Evolutionary conservation across 2,888 invertebrate genomes (phyloP).

Genomic region (Parnassius smintheus): DNA sequence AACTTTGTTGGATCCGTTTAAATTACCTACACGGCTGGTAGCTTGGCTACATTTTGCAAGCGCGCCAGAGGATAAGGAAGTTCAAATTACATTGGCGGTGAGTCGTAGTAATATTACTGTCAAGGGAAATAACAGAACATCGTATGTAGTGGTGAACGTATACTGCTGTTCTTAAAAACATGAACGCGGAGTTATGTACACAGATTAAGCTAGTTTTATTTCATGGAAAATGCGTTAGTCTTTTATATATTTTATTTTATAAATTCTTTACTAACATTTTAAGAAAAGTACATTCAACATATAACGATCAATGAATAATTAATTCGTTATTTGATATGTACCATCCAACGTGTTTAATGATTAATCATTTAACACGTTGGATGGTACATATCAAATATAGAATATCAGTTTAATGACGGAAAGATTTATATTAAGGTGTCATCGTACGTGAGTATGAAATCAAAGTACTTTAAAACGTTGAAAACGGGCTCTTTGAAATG

Average conservation of each 20-base stretch:
- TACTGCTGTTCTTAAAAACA: slow-evolving; percentile 42
- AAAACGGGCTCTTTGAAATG: slow-evolving; percentile 56
- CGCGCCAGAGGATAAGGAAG: slow-evolving; percentile 44
- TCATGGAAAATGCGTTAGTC: neutral
- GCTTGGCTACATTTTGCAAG: slow-evolving; percentile 37
- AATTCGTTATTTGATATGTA: neutral
- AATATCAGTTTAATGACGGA: too few species aligned
- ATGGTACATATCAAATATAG: too few species aligned
- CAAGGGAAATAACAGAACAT: slow-evolving; percentile 69
- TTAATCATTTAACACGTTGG: too few species aligned
- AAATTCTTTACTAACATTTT: too few species aligned
- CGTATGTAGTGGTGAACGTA: slow-evolving; percentile 54
- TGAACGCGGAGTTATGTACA: slow-evolving; percentile 24
- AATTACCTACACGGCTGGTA: too few species aligned
- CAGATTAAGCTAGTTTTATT: neutral
- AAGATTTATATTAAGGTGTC: slow-evolving; percentile 7
- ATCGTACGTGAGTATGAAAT: slow-evolving; percentile 39
- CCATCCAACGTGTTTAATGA: neutral
- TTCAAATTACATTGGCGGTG: slow-evolving; percentile 54
- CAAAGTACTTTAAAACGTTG: slow-evolving; percentile 51
- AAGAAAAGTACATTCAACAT: too few species aligned
- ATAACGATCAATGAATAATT: too few species aligned
- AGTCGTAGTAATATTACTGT: slow-evolving; percentile 67
- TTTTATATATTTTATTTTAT: neutral
- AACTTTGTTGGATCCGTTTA: too few species aligned